Conservation (phyloP, 1,140 invertebrate species). For the Colletes gigas region DNA sequence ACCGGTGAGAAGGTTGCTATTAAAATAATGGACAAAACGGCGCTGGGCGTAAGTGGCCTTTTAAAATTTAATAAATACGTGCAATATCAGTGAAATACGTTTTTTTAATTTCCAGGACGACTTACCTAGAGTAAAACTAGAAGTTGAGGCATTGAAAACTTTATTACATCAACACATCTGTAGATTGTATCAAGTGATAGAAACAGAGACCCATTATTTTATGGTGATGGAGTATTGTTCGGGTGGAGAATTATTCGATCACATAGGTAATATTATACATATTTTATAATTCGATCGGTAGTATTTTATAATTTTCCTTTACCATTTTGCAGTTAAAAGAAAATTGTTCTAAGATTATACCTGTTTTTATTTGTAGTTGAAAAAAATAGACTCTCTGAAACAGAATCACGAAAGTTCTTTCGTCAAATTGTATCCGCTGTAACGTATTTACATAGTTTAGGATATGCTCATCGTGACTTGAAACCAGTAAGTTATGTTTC, state of each 20-base stretch:
- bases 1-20: constrained; percentile 93
- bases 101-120: constrained; percentile 84
- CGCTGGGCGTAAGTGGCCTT: constrained; percentile 84
- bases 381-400: constrained; percentile 86
- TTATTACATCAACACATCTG: constrained; percentile 92
- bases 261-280: constrained; percentile 83
- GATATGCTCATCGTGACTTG: constrained; percentile 91
- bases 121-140: constrained; percentile 88
- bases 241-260: constrained; percentile 93
- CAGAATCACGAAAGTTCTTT: constrained; percentile 88
- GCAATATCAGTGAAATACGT: not conserved
- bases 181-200: constrained; percentile 91
- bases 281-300: constrained; percentile 2
- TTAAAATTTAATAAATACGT: constrained; percentile 12
- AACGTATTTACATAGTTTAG: constrained; percentile 88
- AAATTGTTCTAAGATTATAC: not conserved
- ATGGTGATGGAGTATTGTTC: constrained; percentile 91
- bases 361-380: constrained; percentile 81
- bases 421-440: constrained; percentile 90
- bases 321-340: not conserved
- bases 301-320: constrained; percentile 35
- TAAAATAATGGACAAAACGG: constrained; percentile 91
- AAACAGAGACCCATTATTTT: constrained; percentile 87
- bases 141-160: constrained; percentile 91
- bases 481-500: constrained; percentile 86